phyloP scores from a whole-genome alignment of 2,113 vertebrate species.

The Beaufortia kweichowensis region DNA sequence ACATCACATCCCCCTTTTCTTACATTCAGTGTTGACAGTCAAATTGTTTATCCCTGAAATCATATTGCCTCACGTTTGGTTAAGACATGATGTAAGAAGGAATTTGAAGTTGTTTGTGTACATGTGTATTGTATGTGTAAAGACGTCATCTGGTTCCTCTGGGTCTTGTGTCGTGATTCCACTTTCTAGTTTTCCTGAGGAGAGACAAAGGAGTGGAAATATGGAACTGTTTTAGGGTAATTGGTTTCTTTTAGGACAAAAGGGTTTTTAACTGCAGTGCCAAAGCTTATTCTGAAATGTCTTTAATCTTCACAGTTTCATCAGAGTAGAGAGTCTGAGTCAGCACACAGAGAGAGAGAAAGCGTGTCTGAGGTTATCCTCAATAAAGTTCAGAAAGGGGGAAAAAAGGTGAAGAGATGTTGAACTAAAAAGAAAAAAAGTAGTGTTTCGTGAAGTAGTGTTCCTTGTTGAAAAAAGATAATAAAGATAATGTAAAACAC shows the following conservation, averaged over 20 bases:
- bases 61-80: too few species aligned
- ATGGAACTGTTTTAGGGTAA: conserved; percentile 41
- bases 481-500: too few species aligned
- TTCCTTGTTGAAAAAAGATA: too few species aligned
- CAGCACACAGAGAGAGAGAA: conserved; percentile 17
- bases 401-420: not conserved
- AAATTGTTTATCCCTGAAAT: too few species aligned
- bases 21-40: too few species aligned
- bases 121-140: conserved; percentile 7
- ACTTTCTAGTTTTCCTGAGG: conserved; percentile 14
- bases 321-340: conserved; percentile 31
- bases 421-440: not conserved
- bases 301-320: conserved; percentile 36
- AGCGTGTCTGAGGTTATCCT: not conserved
- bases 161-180: not conserved
- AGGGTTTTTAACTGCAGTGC: conserved; percentile 38
- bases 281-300: conserved; percentile 27
- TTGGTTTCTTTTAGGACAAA: conserved; percentile 42
- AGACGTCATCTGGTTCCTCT: conserved; percentile 5
- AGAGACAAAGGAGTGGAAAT: conserved; percentile 22
- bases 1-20: too few species aligned
- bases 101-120: not conserved
- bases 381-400: not conserved
- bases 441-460: too few species aligned
- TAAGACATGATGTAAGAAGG: not conserved